Percentiles rank a stretch among this genome's conserved stretches.
Conservation (phyloP, 2,113 vertebrate genomes). For the Micromys minutus region DNA sequence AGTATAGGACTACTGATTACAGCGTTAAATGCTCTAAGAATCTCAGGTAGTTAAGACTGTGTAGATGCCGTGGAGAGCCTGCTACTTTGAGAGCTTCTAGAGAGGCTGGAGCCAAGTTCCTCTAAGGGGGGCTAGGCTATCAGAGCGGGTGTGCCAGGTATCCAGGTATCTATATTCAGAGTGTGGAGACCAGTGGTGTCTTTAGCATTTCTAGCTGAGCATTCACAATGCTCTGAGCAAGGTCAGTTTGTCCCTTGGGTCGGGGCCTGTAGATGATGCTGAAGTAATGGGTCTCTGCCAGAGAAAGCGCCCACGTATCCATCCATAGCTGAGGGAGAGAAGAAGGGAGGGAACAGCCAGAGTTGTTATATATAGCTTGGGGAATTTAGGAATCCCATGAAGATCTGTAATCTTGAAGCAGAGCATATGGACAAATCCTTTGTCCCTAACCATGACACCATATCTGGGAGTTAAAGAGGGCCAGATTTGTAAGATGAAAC, state of each 20-base stretch:
- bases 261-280: neutral
- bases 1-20: neutral
- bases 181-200: neutral
- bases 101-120: neutral
- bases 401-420: neutral
- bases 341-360: neutral
- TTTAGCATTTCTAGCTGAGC: neutral
- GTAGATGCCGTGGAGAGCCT: neutral
- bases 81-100: neutral
- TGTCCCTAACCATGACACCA: neutral
- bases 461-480: neutral
- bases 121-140: fast-evolving
- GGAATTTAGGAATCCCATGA: neutral
- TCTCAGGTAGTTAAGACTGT: neutral
- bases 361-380: too few relatives aligned
- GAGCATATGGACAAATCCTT: neutral
- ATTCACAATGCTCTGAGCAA: too few relatives aligned
- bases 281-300: neutral
- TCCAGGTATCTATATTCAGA: fast-evolving
- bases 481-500: neutral
- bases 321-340: too few relatives aligned
- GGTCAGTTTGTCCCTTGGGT: neutral
- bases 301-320: neutral
- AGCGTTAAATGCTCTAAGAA: neutral
- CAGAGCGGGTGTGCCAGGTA: neutral